Evolutionary conservation across 2,888 invertebrate genomes (phyloP), one percentile per base, ranked within the genome.

Genomic region (Drosophila longiperda): DNA sequence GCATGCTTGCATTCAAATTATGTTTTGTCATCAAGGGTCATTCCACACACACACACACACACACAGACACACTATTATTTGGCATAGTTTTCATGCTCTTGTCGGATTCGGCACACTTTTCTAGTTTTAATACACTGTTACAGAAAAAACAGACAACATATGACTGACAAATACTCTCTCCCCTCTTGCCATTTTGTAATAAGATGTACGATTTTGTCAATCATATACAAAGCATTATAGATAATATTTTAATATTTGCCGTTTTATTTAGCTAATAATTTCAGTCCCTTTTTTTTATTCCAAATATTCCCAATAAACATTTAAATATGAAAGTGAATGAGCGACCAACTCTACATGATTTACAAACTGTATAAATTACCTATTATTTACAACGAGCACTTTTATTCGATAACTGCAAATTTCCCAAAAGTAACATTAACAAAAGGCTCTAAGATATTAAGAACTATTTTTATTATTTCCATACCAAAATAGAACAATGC

Each of bases 1-100:
- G 33, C 33, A 17, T 17, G 38, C 40, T 26, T 38, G 52, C 42
- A 65, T 61, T 49, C 45, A 61, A 72, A 72, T 66, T 73, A 73
- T 62, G 42, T 40, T 49, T 36, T 57, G 36, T 32, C 49, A 75
- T 49, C 23, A 71, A 53, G 72, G 60, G 72, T 71, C 65, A 77
- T 33, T 50, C 29, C 17, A n/a, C 11, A 38, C 15, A 59, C 17
- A 36, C 32, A 53, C 36, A n/a, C 3, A n/a, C 32, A 36, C 32
- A 65, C 26, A 34, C 15, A 40, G 7, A 8, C 1, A 11, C 12
- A 52, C n/a, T 54, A 8, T 59, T 17, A 38, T 58, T 38, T 45
- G 49, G 7, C 54, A 50, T 45, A 64, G 50, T 58, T 60, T 55
- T 42, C 32, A 55, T 54, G 23, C 8, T 55, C 11, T 9, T 55